Percentiles rank a stretch among this genome's conserved stretches.
phyloP scores from a whole-genome alignment of 2,888 invertebrate species.

The Piscicola geometra region DNA sequence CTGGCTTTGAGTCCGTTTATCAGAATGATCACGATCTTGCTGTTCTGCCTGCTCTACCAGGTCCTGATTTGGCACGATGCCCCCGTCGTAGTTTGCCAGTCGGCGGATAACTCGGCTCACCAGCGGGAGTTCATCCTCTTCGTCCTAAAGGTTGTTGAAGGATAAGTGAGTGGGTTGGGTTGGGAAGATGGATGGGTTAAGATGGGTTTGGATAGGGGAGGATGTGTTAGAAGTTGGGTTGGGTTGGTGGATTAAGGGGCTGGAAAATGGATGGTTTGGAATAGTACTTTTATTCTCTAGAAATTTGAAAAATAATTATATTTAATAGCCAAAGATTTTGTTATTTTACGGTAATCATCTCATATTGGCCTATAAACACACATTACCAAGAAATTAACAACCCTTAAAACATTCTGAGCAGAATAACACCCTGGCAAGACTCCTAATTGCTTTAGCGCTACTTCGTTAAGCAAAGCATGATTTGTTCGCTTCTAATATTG shows the following conservation, averaged over 20 bases:
- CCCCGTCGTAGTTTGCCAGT: conserved; percentile 81
- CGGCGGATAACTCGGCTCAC: conserved; percentile 82
- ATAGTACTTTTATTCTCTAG: conserved; percentile 11
- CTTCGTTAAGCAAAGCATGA: too few relatives aligned
- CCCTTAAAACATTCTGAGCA: too few relatives aligned
- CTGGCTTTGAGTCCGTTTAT: not conserved
- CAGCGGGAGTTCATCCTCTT: conserved; percentile 81
- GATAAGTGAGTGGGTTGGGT: not conserved
- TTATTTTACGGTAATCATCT: too few relatives aligned
- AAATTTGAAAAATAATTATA: too few relatives aligned
- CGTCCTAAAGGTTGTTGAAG: conserved; percentile 57
- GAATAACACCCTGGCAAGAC: too few relatives aligned
- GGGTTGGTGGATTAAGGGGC: not conserved
- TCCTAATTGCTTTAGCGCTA: too few relatives aligned
- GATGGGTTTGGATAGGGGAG: not conserved
- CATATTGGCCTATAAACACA: not conserved
- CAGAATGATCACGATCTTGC: not conserved
- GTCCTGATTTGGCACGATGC: conserved; percentile 80
- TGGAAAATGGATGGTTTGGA: not conserved
- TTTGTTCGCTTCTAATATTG: too few relatives aligned
- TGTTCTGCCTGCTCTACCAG: conserved; percentile 35
- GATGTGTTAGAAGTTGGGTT: not conserved
- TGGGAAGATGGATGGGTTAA: not conserved
- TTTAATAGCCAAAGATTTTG: too few relatives aligned
- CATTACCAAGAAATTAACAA: not conserved